Percentiles rank a stretch among this genome's conserved stretches.
phyloP scores from a whole-genome alignment of 2,113 vertebrate genomes.

The Tringa solitaria region DNA sequence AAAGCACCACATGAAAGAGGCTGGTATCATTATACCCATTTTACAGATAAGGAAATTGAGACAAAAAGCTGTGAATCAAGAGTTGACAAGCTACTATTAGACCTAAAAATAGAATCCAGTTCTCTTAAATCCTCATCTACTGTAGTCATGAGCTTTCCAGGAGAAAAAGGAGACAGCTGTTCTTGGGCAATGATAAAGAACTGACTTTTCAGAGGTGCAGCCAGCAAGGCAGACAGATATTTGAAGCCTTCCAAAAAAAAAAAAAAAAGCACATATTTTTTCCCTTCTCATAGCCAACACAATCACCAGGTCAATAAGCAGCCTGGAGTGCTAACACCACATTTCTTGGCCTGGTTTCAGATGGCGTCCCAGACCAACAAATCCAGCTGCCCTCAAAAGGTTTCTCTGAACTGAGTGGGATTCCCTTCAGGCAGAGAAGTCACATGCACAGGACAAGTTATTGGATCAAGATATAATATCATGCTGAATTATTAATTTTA shows the following conservation, averaged over 20 bases:
- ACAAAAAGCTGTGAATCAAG: not conserved
- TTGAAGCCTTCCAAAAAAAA: not conserved
- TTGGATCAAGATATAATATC: not conserved
- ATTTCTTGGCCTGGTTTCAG: conserved; percentile 1
- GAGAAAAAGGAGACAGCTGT: not conserved
- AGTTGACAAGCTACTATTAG: not conserved
- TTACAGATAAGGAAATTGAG: conserved; percentile 14
- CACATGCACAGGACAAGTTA: not conserved
- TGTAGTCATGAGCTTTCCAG: not conserved
- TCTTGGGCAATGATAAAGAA: not conserved
- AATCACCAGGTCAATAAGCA: conserved; percentile 10
- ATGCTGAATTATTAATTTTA: conserved; percentile 10
- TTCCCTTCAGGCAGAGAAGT: not conserved
- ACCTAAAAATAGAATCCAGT: not conserved
- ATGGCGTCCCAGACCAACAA: not conserved
- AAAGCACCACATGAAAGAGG: not conserved
- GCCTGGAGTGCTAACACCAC: not conserved
- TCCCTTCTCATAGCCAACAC: not conserved
- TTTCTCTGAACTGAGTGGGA: not conserved
- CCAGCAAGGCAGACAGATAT: not conserved
- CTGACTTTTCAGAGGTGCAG: not conserved
- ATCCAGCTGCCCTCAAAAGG: not conserved
- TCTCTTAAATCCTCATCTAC: not conserved
- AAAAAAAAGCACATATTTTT: not conserved
- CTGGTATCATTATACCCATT: not conserved